Evolutionary conservation across 2,888 invertebrate species (phyloP).

Genomic region (Polydrusus cervinus): DNA sequence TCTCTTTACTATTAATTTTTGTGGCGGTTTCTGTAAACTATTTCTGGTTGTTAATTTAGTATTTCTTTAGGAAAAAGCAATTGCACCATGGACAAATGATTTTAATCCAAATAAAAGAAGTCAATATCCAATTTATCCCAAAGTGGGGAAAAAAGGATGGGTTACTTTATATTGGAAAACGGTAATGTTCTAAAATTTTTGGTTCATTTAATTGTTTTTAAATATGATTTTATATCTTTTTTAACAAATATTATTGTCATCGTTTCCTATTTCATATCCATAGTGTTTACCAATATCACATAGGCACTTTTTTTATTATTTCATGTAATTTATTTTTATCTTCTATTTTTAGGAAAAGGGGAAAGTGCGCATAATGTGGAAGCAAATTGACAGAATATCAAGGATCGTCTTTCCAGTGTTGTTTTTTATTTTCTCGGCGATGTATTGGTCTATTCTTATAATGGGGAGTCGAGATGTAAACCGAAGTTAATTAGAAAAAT

Average conservation of each 20-base stretch:
- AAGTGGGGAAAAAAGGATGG: conserved; percentile 48
- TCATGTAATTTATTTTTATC: background rate
- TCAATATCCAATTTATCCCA: conserved; percentile 28
- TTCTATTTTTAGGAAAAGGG: conserved; percentile 74
- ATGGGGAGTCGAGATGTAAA: conserved; percentile 66
- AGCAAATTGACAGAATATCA: conserved; percentile 85
- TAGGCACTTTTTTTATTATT: background rate
- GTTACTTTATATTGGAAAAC: conserved; percentile 64
- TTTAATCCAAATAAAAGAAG: conserved; percentile 52
- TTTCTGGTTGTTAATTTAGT: too few species aligned
- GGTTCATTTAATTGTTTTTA: background rate
- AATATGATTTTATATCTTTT: background rate
- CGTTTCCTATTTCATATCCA: background rate
- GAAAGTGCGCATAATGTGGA: conserved; percentile 83
- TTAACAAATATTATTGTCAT: conserved; percentile 1
- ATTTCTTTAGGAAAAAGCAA: conserved; percentile 60
- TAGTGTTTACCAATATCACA: background rate
- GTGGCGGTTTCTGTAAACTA: too few species aligned
- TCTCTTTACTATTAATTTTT: too few species aligned
- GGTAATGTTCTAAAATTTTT: conserved; percentile 57
- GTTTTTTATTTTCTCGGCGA: conserved; percentile 83
- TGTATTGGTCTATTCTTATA: conserved; percentile 87
- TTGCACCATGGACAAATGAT: conserved; percentile 64
- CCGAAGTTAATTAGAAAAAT: conserved; percentile 2
- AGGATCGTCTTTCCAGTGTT: conserved; percentile 84